Evolutionary conservation across 1,140 invertebrate genomes (phyloP), one percentile per base, ranked within the genome.

Genomic region (Tetranychus cinnabarinus): DNA sequence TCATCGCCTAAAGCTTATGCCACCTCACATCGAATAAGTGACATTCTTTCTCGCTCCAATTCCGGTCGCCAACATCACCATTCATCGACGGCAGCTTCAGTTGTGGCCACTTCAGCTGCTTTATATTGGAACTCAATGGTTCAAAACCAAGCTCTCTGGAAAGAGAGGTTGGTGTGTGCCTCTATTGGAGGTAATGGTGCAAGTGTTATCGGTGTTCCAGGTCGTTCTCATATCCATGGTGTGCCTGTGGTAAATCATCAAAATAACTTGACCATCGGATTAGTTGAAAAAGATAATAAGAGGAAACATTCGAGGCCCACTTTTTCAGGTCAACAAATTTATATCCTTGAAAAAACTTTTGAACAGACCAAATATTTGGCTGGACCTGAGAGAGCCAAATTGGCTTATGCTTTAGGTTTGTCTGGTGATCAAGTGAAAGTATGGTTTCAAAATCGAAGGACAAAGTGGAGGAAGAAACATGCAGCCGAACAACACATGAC

Each of bases 401-500:
- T 99, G 47, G 95, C 96, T 8, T 96, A 95, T 74, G 91, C 92
- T 61, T 80, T 99, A 62, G 92, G 91, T 71, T 98, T 99, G 95
- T 92, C 90, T 12, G 96, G 98, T 76, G 96, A 90, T 64, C 96
- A 99, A 83, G 96, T 99, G 62, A 99, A 99, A 87, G 95, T 98
- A 48, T 98, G 95, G 95, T 98, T 98, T 77, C 95, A 98, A 77
- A 98, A 98, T 75, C 80, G 95, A 72, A 78, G 95, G 70, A 98
- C 93, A 67, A 98, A 98, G 79, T 97, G 93, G 93, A 78, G 95
- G 69, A 98, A 98, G 80, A 92, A 92, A 72, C 91, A 97, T 77
- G 92, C 93, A 1, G 93, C 92, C 2, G 93, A 97, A 78, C 23
- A 23, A 23, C 23, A 42, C 39, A 93, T 96, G 89, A 91, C 92